Percentiles rank a stretch among this genome's conserved stretches.
Evolutionary conservation across 2,888 invertebrate genomes (phyloP).

Genomic region (Tenthredo distinguenda): DNA sequence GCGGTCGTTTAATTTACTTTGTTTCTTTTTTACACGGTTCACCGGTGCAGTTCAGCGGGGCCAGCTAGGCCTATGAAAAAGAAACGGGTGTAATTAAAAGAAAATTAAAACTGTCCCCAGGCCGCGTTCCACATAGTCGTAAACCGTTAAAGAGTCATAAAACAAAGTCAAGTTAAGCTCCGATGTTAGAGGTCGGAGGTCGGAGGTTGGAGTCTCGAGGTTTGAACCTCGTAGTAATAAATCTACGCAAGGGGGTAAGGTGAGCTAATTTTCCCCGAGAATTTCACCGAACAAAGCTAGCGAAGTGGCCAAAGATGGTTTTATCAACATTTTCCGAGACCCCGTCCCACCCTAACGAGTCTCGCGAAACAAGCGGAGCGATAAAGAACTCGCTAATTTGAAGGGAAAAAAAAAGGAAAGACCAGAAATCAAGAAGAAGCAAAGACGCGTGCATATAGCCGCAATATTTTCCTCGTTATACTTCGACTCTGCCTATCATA

Average conservation of each 20-base stretch:
- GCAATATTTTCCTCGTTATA: not conserved
- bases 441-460: not conserved
- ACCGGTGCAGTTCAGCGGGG: not conserved
- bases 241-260: conserved; percentile 61
- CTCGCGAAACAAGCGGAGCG: not conserved
- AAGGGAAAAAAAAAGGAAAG: not conserved
- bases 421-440: not conserved
- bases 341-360: not conserved
- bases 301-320: not conserved
- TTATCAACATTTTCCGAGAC: conserved; percentile 7
- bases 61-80: conserved; percentile 38
- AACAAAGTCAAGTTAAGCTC: conserved; percentile 65
- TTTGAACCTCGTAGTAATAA: conserved; percentile 55
- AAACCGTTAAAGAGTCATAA: conserved; percentile 57
- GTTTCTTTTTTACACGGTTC: not conserved
- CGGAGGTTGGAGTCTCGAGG: conserved; percentile 32
- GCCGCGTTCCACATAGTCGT: conserved; percentile 58
- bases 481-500: not conserved
- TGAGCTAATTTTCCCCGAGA: conserved; percentile 63
- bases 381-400: not conserved
- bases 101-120: conserved; percentile 64
- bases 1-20: conserved; percentile 45
- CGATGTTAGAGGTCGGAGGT: conserved; percentile 58
- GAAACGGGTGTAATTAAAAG: conserved; percentile 65
- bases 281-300: conserved; percentile 23